phyloP scores from a whole-genome alignment of 2,797 vertebrate genomes.

The Morus bassanus region DNA sequence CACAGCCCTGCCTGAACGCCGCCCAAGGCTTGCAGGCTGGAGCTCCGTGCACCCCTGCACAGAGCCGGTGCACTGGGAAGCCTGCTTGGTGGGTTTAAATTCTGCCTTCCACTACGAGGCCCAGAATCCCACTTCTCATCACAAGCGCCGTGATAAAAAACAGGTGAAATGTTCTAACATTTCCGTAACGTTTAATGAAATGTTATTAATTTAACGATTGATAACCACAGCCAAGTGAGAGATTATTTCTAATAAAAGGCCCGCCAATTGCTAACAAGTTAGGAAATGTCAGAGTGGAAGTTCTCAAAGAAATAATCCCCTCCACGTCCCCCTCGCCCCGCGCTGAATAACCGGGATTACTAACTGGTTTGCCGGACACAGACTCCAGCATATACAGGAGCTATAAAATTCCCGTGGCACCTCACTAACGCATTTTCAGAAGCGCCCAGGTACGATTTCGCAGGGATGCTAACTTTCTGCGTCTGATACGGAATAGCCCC shows the following conservation, averaged over 20 bases:
- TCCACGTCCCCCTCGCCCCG: background rate
- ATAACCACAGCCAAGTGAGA: background rate
- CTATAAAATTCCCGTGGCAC: background rate
- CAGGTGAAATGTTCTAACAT: background rate
- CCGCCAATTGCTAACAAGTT: background rate
- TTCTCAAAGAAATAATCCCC: background rate
- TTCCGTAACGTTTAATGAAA: background rate
- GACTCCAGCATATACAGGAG: accelerated
- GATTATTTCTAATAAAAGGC: background rate
- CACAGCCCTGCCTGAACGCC: background rate
- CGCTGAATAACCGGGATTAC: background rate
- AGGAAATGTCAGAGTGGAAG: background rate
- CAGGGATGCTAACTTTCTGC: conserved; percentile 22
- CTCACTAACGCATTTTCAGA: background rate
- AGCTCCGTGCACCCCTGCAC: background rate
- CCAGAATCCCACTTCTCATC: background rate
- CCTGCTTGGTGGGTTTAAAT: background rate
- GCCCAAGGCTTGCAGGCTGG: background rate
- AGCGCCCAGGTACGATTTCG: background rate
- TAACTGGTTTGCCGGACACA: background rate
- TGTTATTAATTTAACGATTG: background rate
- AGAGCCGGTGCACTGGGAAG: background rate
- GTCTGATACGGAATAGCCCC: background rate
- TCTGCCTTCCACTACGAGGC: background rate
- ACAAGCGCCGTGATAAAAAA: background rate